These are phyloP conservation scores for Porites australiensis DNA, from an alignment of 64 coral and sea anemone species.

Conservation along the genomic window DNA sequence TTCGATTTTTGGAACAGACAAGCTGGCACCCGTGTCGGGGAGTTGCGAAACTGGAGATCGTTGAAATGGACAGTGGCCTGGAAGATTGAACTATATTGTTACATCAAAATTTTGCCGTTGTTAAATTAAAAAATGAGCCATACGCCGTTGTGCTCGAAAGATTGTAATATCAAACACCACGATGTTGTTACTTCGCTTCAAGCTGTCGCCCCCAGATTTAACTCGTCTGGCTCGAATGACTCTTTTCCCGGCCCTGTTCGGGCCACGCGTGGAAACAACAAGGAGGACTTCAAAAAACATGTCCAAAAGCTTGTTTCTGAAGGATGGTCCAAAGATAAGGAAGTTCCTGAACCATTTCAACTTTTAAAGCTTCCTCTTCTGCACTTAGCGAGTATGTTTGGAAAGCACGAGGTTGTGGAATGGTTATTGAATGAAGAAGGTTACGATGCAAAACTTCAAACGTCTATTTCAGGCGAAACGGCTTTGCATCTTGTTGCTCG, in stretches of 20 bases:
- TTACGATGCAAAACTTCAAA: background rate
- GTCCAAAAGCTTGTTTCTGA: background rate
- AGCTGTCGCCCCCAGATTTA: background rate
- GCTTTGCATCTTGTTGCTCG: constrained; percentile 35
- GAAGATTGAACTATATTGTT: background rate
- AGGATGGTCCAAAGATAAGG: constrained; percentile 5
- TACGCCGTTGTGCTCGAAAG: constrained; percentile 13
- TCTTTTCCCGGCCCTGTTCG: background rate
- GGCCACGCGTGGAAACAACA: constrained; percentile 31
- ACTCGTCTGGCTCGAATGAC: background rate
- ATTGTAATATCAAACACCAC: background rate
- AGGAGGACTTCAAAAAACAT: constrained; percentile 37
- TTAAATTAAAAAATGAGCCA: background rate
- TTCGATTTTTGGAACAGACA: background rate
- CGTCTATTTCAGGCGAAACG: background rate
- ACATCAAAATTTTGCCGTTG: no score
- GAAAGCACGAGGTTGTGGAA: constrained; percentile 29
- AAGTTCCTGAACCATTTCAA: constrained; percentile 10
- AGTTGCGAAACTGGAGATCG: background rate
- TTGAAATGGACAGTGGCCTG: background rate
- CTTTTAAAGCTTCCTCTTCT: constrained; percentile 27
- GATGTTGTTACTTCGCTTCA: constrained; percentile 9
- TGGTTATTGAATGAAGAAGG: constrained; percentile 17
- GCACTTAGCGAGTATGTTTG: constrained; percentile 59
- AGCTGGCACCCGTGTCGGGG: no score